Evolutionary conservation across 2,888 invertebrate species (phyloP).

Genomic region (Acleris cristana): DNA sequence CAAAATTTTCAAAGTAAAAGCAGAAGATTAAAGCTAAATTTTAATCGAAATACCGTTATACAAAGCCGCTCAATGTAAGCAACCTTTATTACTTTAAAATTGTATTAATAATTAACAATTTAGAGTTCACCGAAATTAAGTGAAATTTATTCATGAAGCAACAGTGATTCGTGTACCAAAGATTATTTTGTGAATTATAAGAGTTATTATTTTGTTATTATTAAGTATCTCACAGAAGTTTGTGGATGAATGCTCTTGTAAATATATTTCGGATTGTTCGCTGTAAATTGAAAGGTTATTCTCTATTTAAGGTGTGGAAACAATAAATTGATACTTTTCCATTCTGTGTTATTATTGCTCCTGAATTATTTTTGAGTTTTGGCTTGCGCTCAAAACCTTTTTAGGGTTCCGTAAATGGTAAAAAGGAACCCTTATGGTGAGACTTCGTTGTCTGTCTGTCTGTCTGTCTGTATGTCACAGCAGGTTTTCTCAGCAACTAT

Average conservation of each 20-base stretch:
- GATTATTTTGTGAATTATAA: slow-evolving; percentile 45
- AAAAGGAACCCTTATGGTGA: too few species aligned
- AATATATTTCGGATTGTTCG: slow-evolving; percentile 27
- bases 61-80: slow-evolving; percentile 1
- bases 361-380: neutral
- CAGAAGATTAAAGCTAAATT: neutral
- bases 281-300: slow-evolving; percentile 46
- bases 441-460: too few species aligned
- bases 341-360: slow-evolving; percentile 50
- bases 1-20: too few species aligned
- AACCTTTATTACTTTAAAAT: slow-evolving; percentile 5
- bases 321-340: slow-evolving; percentile 81
- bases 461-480: too few species aligned
- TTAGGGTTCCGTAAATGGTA: too few species aligned
- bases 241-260: slow-evolving; percentile 32
- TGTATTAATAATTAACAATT: slow-evolving; percentile 18
- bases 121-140: slow-evolving; percentile 8
- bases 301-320: slow-evolving; percentile 67
- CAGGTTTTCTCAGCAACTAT: too few species aligned
- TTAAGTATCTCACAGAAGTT: neutral
- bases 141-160: slow-evolving; percentile 50
- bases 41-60: neutral
- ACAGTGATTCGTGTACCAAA: slow-evolving; percentile 60
- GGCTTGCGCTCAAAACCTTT: too few species aligned
- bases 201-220: slow-evolving; percentile 13